Evolutionary conservation across 30 jellyfish, hydroid and myxozoan species (phyloP).

Genomic region (Nemopilema nomurai): DNA sequence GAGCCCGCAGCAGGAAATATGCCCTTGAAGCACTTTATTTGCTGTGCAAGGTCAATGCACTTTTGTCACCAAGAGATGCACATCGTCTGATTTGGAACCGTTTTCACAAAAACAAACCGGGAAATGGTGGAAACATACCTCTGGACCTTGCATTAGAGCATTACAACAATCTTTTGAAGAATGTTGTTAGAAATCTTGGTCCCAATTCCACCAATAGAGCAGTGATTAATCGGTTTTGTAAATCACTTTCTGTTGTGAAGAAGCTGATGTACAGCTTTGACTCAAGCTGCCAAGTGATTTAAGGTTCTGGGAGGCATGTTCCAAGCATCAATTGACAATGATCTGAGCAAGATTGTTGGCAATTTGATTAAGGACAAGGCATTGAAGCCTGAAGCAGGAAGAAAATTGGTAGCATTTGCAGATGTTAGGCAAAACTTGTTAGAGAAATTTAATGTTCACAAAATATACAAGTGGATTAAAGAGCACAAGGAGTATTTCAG

Average conservation of each 20-base stretch:
- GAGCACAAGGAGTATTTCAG: constrained; percentile 14
- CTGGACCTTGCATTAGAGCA: constrained; percentile 58
- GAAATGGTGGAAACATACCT: constrained; percentile 64
- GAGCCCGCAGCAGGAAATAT: constrained; percentile 31
- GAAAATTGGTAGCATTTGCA: constrained; percentile 4
- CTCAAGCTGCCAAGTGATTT: not conserved
- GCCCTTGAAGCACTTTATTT: constrained; percentile 44
- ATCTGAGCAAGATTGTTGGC: constrained; percentile 40
- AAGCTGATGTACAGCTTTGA: constrained; percentile 29
- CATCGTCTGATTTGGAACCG: constrained; percentile 49
- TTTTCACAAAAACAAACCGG: constrained; percentile 9
- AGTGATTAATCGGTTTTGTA: constrained; percentile 22
- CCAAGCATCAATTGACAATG: constrained; percentile 14
- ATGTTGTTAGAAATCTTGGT: constrained; percentile 32
- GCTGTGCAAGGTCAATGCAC: constrained; percentile 24
- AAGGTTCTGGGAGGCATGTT: constrained; percentile 42
- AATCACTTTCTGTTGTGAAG: constrained; percentile 24
- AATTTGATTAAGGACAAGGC: constrained; percentile 30
- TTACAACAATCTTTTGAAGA: constrained; percentile 33
- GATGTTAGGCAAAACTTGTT: constrained; percentile 3
- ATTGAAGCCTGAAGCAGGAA: constrained; percentile 10
- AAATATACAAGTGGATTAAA: constrained; percentile 32
- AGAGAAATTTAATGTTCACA: constrained; percentile 28
- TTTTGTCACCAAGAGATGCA: constrained; percentile 26
- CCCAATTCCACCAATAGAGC: constrained; percentile 41